Percentiles rank a stretch among this genome's conserved stretches.
Evolutionary conservation across 2,797 vertebrate species (phyloP).

Genomic region (Eutrigla gurnardus): DNA sequence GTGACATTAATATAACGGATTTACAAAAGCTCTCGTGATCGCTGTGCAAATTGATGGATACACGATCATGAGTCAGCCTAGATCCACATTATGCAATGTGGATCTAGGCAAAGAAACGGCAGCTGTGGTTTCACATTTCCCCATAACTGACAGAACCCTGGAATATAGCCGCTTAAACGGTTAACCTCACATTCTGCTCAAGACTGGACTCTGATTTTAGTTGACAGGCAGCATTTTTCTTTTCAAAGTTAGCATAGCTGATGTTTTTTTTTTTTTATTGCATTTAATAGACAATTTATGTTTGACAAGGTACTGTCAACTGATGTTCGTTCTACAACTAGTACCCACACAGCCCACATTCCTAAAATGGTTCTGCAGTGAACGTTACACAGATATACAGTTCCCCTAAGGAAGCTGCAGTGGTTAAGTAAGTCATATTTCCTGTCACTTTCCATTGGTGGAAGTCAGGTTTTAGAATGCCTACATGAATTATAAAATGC

Average conservation of each 20-base stretch:
- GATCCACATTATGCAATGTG: constrained; percentile 53
- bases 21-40: constrained; percentile 16
- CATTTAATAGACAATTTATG: constrained; percentile 39
- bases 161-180: constrained; percentile 44
- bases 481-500: background rate
- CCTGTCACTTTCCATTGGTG: constrained; percentile 8
- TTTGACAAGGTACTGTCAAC: constrained; percentile 34
- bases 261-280: constrained; percentile 27
- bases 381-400: constrained; percentile 22
- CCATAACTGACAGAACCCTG: constrained; percentile 59
- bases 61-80: constrained; percentile 23
- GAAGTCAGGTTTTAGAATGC: background rate
- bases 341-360: constrained; percentile 12
- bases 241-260: constrained; percentile 39
- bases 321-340: constrained; percentile 6
- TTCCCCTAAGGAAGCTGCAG: constrained; percentile 25
- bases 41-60: constrained; percentile 32
- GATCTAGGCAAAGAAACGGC: constrained; percentile 50
- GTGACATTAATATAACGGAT: constrained; percentile 15
- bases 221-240: constrained; percentile 62
- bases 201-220: constrained; percentile 46
- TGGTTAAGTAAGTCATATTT: constrained; percentile 35
- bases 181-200: constrained; percentile 69
- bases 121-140: constrained; percentile 57
- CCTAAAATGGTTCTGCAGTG: constrained; percentile 25